Percentiles rank a stretch among this genome's conserved stretches.
These are phyloP conservation scores for Monopis laevigella DNA, from an alignment of 2,888 invertebrate genomes.

Conservation along the genomic window DNA sequence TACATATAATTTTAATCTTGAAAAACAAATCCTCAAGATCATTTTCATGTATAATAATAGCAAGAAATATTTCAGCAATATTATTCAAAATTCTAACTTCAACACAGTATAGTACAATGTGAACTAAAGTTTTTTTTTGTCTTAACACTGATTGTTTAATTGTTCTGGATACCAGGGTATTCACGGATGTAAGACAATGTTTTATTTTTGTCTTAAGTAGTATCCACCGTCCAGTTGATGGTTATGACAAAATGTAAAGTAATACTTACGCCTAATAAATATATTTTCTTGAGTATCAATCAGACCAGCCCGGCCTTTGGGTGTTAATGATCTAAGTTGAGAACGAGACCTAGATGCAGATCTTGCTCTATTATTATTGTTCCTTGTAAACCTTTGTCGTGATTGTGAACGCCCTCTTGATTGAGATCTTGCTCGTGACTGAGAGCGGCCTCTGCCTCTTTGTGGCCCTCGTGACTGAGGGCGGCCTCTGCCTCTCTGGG, in stretches of 20 bases:
- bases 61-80: too few relatives aligned
- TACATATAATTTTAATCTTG: too few relatives aligned
- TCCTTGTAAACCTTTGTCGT: conserved; percentile 11
- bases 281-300: conserved; percentile 26
- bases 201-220: background rate
- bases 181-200: too few relatives aligned
- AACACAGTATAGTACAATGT: too few relatives aligned
- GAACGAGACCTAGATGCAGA: conserved; percentile 47
- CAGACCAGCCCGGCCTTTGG: conserved; percentile 49
- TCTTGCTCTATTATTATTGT: conserved; percentile 25
- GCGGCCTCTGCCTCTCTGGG: conserved; percentile 23
- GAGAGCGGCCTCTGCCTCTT: conserved; percentile 24
- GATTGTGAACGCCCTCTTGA: conserved; percentile 25
- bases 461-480: conserved; percentile 30
- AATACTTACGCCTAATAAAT: conserved; percentile 28
- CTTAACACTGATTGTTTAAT: too few relatives aligned
- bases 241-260: background rate
- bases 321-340: conserved; percentile 38
- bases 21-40: too few relatives aligned
- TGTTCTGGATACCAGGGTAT: too few relatives aligned
- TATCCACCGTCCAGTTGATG: background rate
- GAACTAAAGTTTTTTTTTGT: too few relatives aligned
- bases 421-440: conserved; percentile 20
- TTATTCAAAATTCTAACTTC: too few relatives aligned
- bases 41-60: too few relatives aligned